Conservation (phyloP, 2,113 vertebrate genomes). For the Cephalopterus ornatus region DNA sequence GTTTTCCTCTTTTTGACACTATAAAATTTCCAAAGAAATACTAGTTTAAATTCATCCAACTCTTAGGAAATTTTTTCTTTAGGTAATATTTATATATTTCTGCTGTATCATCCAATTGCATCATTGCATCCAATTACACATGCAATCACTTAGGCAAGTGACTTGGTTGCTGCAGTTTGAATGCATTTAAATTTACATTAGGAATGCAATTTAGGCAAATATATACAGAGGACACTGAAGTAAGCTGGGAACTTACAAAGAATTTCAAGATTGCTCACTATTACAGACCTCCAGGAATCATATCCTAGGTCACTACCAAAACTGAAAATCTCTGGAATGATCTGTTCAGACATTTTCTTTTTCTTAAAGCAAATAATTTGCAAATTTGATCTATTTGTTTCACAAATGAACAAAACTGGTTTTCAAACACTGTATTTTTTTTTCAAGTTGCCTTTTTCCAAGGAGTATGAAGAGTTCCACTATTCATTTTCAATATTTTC, state of each 20-base stretch:
- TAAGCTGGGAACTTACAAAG: not conserved
- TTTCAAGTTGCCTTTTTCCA: not conserved
- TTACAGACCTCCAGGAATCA: not conserved
- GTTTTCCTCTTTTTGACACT: not conserved
- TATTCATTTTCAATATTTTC: not conserved
- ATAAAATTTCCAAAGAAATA: not conserved
- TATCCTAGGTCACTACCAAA: not conserved
- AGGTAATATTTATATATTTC: not conserved
- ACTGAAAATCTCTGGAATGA: not conserved
- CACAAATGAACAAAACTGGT: not conserved
- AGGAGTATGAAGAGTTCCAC: not conserved
- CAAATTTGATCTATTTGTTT: not conserved
- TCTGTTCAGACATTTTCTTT: rapidly evolving
- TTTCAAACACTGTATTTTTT: not conserved
- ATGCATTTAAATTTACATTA: not conserved
- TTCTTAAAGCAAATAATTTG: not conserved
- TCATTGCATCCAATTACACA: not conserved
- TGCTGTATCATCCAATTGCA: not conserved
- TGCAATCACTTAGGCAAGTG: not conserved
- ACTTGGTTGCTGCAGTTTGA: not conserved
- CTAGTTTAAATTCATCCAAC: not conserved
- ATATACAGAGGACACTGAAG: not conserved
- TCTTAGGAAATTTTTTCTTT: not conserved
- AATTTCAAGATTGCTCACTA: not conserved
- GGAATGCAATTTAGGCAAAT: not conserved